Base-by-base conservation (phyloP, 2,797 vertebrate species). In the Lateolabrax maculatus region DNA sequence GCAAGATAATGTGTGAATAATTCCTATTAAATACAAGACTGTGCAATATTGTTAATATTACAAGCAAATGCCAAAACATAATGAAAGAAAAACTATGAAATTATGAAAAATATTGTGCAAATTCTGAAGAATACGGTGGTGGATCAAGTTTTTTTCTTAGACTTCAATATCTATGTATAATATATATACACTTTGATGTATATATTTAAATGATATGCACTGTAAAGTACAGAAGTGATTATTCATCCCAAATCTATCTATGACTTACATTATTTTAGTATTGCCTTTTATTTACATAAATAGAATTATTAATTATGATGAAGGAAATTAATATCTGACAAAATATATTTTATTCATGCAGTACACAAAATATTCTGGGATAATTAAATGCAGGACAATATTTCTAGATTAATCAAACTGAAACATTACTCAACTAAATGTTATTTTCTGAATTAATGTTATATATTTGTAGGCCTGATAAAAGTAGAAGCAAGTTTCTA, bases 221-320 rank as follows among this genome's bases (percentile, higher is more conserved):
- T n/a, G 8, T 52, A 16, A 49, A 31, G n/a, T 39, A 52, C 15
- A 39, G 27, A 36, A 67, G 19, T 21, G 16, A 77, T 69, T 58
- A 62, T 25, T 51, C 0, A 15, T 62, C 15, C n/a, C 3, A 56
- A 52, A 48, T 67, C 5, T 46, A 57, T 51, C 8, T 44, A 15
- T 9, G 1, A 43, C 31, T 23, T 36, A n/a, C 1, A 60, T 18
- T 16, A 49, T 51, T 62, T 53, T 41, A 27, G 39, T 21, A 1
- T 49, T 63, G 37, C 7, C 58, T 63, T 62, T 31, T 51, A 69
- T 75, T 65, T 49, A 56, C 18, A 64, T 1, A 77, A 71, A 70
- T 13, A 44, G 0, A 56, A 61, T 68, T 36, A 70, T 48, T 52
- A 56, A 49, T 67, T 43, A 27, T 53, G 31, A 73, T 53, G 9